Evolutionary conservation across 2,888 invertebrate species (phyloP), one percentile per base, ranked within the genome.

Genomic region (Tetranychus piercei): DNA sequence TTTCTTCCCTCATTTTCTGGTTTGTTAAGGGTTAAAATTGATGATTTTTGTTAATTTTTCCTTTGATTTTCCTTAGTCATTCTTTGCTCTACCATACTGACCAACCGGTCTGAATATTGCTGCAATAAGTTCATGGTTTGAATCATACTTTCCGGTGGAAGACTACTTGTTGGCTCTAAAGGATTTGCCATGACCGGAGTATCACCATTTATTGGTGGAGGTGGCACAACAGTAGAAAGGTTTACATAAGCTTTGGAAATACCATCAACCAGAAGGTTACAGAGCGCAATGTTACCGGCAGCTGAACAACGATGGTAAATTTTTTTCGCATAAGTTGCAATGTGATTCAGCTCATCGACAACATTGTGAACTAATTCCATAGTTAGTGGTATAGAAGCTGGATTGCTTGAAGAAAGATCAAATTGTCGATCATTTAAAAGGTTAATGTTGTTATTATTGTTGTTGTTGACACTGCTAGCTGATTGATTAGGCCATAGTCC

Each of bases 321-420:
- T 81, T 88, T 87, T 3, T 88, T 88, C 69, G 89, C 88, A 80
- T 88, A 88, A 78, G 87, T 86, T 4, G 89, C 88, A 0, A 89
- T 87, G 71, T 76, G 77, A 73, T 78, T 78, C 74, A 80, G 75
- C 73, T 78, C 79, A 67, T 79, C 79, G 44, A 78, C 79, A 44
- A 80, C 77, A 34, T 76, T 76, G 69, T 79, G 79, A 76, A 80
- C 80, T n/a, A 80, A 73, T 67, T 79, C 79, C 45, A 76, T 76
- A 18, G 78, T 78, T 72, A 79, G 78, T 80, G 75, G 76, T 66
- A 77, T 66, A 1, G 76, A 70, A 44, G 75, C 73, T 20, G 77
- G 75, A 72, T 76, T 77, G 43, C 71, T 76, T 44, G 67, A 44
- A 6, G 76, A 20, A n/a, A 77, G 64, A 71, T 77, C 77, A 11